Evolutionary conservation across 2,888 invertebrate genomes (phyloP), one percentile per base, ranked within the genome.

Genomic region (Dynastes maya): DNA sequence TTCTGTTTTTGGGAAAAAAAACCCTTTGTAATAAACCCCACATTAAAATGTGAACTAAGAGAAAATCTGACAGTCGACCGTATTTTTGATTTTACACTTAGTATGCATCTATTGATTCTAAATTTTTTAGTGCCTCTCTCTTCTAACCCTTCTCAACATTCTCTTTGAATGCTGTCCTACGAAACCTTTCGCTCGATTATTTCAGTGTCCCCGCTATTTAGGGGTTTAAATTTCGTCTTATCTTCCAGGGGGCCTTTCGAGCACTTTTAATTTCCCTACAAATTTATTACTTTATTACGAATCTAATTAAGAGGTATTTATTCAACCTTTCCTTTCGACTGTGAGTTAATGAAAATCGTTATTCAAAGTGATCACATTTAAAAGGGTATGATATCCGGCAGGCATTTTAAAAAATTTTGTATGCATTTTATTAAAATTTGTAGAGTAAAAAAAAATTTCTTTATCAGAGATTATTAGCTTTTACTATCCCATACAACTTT

Each of bases 281-380:
- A 40, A 65, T 65, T 65, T 65, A 65, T 65, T 65, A 65, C 65
- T 65, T 65, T 45, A 65, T 65, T 65, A 65, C 29, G 40, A 65
- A 37, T 65, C 40, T 65, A 65, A 65, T 65, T 65, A 65, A 45
- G 37, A 8, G 65, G 65, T 40, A 65, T 65, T 22, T 22, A 8
- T 65, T 37, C 4, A 65, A 64, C 0, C 9, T 53, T 16, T 22
- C 8, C 45, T 45, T 45, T 11, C 45, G 45, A 45, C 45, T 45
- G 11, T 45, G 45, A 11, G 45, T 8, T 45, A 2, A n/a, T n/a
- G n/a, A n/a, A n/a, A n/a, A 55, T 16, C n/a, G 0, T 1, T 55
- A n/a, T 22, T 22, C 16, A 1, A 1, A 3, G n/a, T 11, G 55
- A 55, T n/a, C 8, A 45, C 1, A n/a, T n/a, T 55, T n/a, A n/a